Evolutionary conservation across 2,888 invertebrate species (phyloP).

Genomic region (Caenorhabditis drosophilae): DNA sequence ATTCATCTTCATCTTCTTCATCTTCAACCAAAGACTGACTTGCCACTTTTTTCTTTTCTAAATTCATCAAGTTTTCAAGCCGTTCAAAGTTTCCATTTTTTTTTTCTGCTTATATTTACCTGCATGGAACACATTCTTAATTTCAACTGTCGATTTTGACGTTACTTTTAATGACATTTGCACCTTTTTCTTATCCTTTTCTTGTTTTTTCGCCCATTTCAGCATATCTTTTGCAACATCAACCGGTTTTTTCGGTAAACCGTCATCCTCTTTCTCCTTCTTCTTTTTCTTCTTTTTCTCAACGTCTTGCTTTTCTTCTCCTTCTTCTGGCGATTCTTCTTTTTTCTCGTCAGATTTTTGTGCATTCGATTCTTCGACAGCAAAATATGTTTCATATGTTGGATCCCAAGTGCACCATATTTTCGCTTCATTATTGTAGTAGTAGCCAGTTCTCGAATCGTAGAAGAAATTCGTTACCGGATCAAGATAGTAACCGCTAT

Average conservation of each 20-base stretch:
- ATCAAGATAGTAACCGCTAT: slow-evolving; percentile 95
- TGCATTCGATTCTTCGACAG: slow-evolving; percentile 29
- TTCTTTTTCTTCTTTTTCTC: slow-evolving; percentile 44
- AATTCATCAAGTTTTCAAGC: not conserved
- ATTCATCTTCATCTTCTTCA: slow-evolving; percentile 21
- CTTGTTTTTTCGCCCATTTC: slow-evolving; percentile 93
- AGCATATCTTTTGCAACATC: slow-evolving; percentile 78
- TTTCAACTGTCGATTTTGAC: slow-evolving; percentile 22
- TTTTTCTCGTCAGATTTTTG: not conserved
- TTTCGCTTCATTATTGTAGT: slow-evolving; percentile 87
- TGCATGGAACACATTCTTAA: slow-evolving; percentile 42
- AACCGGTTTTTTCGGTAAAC: slow-evolving; percentile 69
- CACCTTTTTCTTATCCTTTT: slow-evolving; percentile 81
- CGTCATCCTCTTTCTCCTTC: slow-evolving; percentile 13
- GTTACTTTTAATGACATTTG: slow-evolving; percentile 45
- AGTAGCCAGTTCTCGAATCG: slow-evolving; percentile 81
- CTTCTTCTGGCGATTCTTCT: slow-evolving; percentile 35
- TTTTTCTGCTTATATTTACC: slow-evolving; percentile 6
- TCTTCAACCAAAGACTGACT: slow-evolving; percentile 1
- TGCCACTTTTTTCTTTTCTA: slow-evolving; percentile 13
- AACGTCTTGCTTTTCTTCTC: slow-evolving; percentile 37
- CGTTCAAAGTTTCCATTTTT: slow-evolving; percentile 14
- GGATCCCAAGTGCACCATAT: slow-evolving; percentile 94
- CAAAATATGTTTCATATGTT: slow-evolving; percentile 64
- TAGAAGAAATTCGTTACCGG: slow-evolving; percentile 90